Conservation (phyloP, 2,113 vertebrate genomes). For the Thamnaconus septentrionalis region DNA sequence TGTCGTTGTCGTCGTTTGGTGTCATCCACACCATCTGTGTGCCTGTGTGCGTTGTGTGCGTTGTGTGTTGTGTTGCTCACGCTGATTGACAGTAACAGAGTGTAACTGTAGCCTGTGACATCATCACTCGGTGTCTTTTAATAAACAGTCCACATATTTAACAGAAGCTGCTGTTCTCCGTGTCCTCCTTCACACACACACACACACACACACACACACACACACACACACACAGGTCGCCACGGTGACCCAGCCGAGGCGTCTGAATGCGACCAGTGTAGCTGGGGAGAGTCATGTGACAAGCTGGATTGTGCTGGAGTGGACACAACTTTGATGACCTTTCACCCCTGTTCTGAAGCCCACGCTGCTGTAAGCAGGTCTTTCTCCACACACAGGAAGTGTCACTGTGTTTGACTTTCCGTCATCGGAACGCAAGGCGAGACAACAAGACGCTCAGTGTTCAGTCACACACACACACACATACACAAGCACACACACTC, state of each 20-base stretch:
- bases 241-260: slow-evolving; percentile 27
- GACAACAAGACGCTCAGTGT: slow-evolving; percentile 56
- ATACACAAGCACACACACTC: neutral
- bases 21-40: slow-evolving; percentile 5
- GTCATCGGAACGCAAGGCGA: slow-evolving; percentile 26
- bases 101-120: too few relatives aligned
- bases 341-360: too few relatives aligned
- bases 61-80: too few relatives aligned
- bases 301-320: slow-evolving; percentile 10
- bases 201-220: too few relatives aligned
- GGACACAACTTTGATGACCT: too few relatives aligned
- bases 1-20: neutral
- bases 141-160: neutral
- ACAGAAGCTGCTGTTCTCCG: neutral
- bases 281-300: slow-evolving; percentile 34
- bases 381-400: slow-evolving; percentile 14
- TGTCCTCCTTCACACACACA: neutral
- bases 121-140: slow-evolving; percentile 15
- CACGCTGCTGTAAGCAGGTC: too few relatives aligned
- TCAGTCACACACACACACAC: slow-evolving; percentile 1
- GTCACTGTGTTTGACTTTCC: slow-evolving; percentile 4
- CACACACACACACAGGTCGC: slow-evolving; percentile 8
- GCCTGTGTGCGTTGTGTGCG: too few relatives aligned
- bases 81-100: too few relatives aligned
- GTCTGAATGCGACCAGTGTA: slow-evolving; percentile 24